These are phyloP conservation scores for Schrankia costaestrigalis DNA, from an alignment of 2,888 invertebrate genomes.

Conservation along the genomic window DNA sequence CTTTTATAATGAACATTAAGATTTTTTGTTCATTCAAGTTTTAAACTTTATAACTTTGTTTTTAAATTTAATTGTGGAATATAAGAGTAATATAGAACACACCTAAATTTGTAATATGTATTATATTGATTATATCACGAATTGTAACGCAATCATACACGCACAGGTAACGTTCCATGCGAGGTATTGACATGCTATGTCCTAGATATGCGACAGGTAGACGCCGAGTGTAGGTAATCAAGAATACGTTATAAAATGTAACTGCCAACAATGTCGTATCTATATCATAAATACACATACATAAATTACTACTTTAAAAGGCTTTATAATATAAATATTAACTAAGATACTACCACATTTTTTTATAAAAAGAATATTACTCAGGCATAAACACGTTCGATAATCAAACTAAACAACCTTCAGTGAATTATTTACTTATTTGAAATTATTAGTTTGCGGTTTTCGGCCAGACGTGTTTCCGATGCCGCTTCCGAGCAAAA, in stretches of 20 bases:
- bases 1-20: too few relatives aligned
- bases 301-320: too few relatives aligned
- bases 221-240: constrained; percentile 55
- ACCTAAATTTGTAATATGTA: constrained; percentile 38
- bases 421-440: constrained; percentile 65
- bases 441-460: constrained; percentile 75
- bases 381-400: constrained; percentile 45
- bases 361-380: constrained; percentile 48
- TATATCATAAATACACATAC: constrained; percentile 37
- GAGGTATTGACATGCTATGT: constrained; percentile 72
- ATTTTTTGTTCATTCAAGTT: too few relatives aligned
- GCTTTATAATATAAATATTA: too few relatives aligned
- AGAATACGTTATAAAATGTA: constrained; percentile 46
- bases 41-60: too few relatives aligned
- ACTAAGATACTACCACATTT: constrained; percentile 44
- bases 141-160: constrained; percentile 66
- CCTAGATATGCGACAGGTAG: constrained; percentile 72
- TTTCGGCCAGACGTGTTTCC: constrained; percentile 76
- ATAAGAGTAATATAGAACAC: too few relatives aligned
- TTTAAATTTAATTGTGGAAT: too few relatives aligned
- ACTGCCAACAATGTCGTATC: constrained; percentile 50
- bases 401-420: constrained; percentile 52
- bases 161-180: constrained; percentile 59
- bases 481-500: constrained; percentile 66
- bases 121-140: constrained; percentile 66